Evolutionary conservation across 2,113 vertebrate species (phyloP), one percentile per base, ranked within the genome.

Genomic region (Romanogobio albipinnatus): DNA sequence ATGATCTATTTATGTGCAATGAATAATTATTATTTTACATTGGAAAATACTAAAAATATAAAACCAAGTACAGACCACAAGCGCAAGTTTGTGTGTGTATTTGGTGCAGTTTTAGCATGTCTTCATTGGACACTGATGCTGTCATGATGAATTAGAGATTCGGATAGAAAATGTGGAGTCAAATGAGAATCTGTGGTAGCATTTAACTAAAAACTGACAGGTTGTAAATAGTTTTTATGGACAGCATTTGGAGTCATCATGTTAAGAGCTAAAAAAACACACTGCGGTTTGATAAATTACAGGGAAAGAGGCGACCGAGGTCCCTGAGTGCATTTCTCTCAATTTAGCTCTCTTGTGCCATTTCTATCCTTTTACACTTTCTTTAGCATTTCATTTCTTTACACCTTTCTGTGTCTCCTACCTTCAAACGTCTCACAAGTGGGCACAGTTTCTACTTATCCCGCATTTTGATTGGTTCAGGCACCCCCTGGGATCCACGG

Each of bases 361-460:
- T 58, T 24, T 64, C 68, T 81, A 9, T 66, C 53, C 73, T 56
- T 33, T 56, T 71, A 62, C 7, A 24, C 26, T 10, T 76, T 53
- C 13, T 26, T 53, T 81, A 53, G 61, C 26, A 51, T 66, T 26
- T 64, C 15, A 66, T 61, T 47, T 45, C 53, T 36, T 15, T 24
- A 43, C 19, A 24, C 61, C 19, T 33, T 6, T 49, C 10, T 26
- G 62, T 74, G 24, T 62, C 53, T 81, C 51, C 36, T 43, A 19
- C 29, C 82, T 84, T 84, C 80, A 87, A 76, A 70, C n/a, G 56
- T 83, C 83, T 68, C 58, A 83, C 85, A 49, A 82, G 29, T 59
- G 36, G 81, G 70, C 75, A 79, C 33, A 29, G 75, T 75, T 45
- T 39, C 11, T 22, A 19, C 71, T 61, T n/a, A n/a, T 62, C 45